phyloP scores from a whole-genome alignment of 2,797 vertebrate species.

The Gymnothorax reevesii region DNA sequence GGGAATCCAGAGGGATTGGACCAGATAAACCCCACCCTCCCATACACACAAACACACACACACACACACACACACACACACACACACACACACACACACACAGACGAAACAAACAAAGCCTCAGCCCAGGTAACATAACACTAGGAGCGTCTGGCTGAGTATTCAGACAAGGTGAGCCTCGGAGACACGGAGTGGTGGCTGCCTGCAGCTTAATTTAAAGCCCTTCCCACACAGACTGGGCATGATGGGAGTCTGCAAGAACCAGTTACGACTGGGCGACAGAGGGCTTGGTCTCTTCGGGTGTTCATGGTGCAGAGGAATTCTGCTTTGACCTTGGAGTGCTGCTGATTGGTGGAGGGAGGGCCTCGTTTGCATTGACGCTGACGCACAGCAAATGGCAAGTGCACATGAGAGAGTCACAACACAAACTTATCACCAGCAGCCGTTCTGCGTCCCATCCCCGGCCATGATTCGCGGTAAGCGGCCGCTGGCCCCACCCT shows the following conservation, averaged over 20 bases:
- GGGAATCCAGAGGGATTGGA: background rate
- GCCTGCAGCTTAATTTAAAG: conserved; percentile 1
- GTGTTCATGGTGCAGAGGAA: conserved; percentile 13
- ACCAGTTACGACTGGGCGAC: background rate
- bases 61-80: background rate
- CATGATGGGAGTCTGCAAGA: background rate
- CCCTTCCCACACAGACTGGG: background rate
- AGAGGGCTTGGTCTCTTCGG: background rate
- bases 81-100: background rate
- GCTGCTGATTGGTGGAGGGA: background rate
- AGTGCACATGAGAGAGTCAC: too few relatives aligned
- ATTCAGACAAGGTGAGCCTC: background rate
- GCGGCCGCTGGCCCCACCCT: conserved; percentile 78
- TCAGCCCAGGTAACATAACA: background rate
- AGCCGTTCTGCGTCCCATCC: conserved; percentile 65
- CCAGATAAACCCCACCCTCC: background rate
- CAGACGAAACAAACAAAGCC: background rate
- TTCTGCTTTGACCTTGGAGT: background rate
- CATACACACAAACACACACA: background rate
- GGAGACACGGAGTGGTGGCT: background rate
- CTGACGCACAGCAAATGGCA: background rate
- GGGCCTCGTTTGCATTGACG: background rate
- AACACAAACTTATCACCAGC: too few relatives aligned
- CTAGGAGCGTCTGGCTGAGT: background rate
- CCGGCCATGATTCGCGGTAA: conserved; percentile 71